phyloP scores from a whole-genome alignment of 2,113 vertebrate genomes.

The Serinus canaria region DNA sequence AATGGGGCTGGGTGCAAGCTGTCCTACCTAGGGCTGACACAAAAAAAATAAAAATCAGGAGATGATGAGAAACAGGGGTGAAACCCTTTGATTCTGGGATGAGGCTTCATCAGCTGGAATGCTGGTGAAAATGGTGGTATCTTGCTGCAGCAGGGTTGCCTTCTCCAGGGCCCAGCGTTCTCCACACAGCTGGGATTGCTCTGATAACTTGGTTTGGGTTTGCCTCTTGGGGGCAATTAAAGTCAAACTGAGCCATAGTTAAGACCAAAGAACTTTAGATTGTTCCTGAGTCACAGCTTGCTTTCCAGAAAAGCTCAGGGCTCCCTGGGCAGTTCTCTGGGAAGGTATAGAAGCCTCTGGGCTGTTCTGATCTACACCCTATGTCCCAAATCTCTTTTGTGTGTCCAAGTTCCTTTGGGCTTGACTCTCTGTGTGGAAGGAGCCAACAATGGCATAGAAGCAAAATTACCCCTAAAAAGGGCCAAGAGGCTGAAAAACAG shows the following conservation, averaged over 20 bases:
- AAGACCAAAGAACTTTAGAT: not conserved
- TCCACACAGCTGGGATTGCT: accelerated
- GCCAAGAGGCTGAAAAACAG: not conserved
- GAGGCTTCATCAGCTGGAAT: not conserved
- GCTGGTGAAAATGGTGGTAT: not conserved
- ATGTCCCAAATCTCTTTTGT: not conserved
- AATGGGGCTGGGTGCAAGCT: accelerated
- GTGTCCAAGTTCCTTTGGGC: not conserved
- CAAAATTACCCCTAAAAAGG: not conserved
- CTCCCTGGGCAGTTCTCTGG: not conserved
- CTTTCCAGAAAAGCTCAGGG: not conserved
- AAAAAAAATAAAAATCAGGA: not conserved
- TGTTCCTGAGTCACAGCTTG: not conserved
- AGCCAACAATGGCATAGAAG: not conserved
- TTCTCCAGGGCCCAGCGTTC: not conserved
- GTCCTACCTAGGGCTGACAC: too few species aligned
- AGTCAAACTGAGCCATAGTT: not conserved
- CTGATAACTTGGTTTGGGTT: not conserved
- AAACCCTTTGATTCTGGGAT: not conserved
- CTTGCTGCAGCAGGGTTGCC: not conserved
- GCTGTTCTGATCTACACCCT: too few species aligned
- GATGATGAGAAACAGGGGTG: not conserved
- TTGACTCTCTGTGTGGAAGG: accelerated
- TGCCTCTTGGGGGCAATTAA: not conserved
- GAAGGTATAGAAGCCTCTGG: not conserved